A percentile compares a stretch with the other conserved stretches of the same genome.
Evolutionary conservation across 2,888 invertebrate genomes (phyloP).

Genomic region (Achlya flavicornis): DNA sequence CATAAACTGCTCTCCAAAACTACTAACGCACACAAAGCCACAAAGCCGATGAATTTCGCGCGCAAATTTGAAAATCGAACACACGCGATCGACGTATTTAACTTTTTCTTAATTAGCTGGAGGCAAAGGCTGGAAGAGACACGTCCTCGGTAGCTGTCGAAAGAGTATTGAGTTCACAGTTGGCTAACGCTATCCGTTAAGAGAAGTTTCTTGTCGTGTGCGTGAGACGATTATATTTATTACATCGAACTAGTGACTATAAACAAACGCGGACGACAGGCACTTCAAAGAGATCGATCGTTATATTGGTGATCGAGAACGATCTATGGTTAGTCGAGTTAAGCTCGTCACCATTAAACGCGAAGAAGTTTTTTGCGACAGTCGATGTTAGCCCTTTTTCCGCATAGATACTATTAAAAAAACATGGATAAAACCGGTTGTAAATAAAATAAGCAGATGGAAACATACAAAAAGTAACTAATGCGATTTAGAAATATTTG

Average conservation of each 20-base stretch:
- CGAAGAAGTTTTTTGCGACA: neutral
- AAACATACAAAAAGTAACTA: constrained; percentile 30
- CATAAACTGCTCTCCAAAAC: constrained; percentile 46
- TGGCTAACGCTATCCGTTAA: constrained; percentile 66
- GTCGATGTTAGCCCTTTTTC: constrained; percentile 28
- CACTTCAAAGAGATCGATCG: constrained; percentile 81
- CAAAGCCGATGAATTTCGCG: constrained; percentile 52
- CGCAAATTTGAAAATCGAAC: constrained; percentile 54
- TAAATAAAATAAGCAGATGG: constrained; percentile 6
- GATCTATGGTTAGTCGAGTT: constrained; percentile 31
- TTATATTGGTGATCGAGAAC: constrained; percentile 65
- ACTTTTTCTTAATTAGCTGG: constrained; percentile 45
- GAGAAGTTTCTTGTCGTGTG: constrained; percentile 68
- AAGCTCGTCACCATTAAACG: constrained; percentile 9
- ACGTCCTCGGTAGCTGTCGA: constrained; percentile 76
- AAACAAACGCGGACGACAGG: constrained; percentile 69
- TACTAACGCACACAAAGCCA: constrained; percentile 55
- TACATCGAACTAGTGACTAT: constrained; percentile 70
- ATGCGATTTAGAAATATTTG: constrained; percentile 47
- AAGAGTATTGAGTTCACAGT: constrained; percentile 75
- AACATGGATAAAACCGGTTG: neutral
- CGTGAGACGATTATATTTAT: constrained; percentile 81
- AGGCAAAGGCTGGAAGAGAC: constrained; percentile 61
- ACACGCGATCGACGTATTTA: constrained; percentile 21
- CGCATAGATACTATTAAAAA: constrained; percentile 13